Evolutionary conservation across 2,113 vertebrate species (phyloP).

Genomic region (Cyrtonyx montezumae): DNA sequence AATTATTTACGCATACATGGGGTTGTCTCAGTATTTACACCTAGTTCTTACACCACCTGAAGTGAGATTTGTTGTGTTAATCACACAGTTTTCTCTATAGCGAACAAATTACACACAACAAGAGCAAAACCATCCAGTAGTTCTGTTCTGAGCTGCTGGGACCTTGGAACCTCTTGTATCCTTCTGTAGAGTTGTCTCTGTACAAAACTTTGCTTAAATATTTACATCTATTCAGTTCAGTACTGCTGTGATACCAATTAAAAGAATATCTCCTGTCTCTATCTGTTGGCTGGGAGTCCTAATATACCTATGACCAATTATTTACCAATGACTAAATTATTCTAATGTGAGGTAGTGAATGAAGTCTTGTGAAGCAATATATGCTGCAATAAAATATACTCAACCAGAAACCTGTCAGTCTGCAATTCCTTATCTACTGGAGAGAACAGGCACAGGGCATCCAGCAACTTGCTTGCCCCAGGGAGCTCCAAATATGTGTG

Average conservation of each 20-base stretch:
- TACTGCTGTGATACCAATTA: neutral
- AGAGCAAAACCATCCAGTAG: neutral
- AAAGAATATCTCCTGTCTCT: neutral
- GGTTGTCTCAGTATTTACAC: neutral
- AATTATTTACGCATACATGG: neutral
- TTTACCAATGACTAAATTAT: neutral
- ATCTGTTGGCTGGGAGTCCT: neutral
- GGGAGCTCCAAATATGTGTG: neutral
- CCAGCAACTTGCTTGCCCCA: neutral
- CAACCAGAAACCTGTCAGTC: neutral
- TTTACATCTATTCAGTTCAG: neutral
- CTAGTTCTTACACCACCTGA: neutral
- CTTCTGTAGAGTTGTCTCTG: neutral
- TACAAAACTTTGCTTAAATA: neutral
- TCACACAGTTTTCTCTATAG: neutral
- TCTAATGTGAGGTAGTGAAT: neutral
- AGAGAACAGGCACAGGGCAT: neutral
- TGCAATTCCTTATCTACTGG: neutral
- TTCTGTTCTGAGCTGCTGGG: neutral
- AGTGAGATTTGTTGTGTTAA: neutral
- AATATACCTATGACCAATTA: neutral
- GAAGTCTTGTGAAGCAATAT: neutral
- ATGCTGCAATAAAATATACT: neutral
- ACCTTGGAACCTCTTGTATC: neutral
- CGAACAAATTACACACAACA: neutral